Conservation (phyloP, 1,140 invertebrate genomes). For the Ips nitidus region DNA sequence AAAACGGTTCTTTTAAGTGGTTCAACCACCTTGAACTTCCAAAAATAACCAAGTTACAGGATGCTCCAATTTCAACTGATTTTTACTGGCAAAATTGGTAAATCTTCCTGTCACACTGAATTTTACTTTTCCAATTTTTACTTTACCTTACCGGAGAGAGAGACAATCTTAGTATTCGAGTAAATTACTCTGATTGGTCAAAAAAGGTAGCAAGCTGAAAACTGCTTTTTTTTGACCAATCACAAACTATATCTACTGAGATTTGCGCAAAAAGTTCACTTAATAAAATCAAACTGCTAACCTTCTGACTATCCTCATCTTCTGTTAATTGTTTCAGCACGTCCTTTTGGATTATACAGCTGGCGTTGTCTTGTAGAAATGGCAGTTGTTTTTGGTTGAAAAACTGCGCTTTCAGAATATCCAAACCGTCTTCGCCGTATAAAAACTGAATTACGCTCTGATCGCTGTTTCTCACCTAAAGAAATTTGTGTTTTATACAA, state of each 20-base stretch:
- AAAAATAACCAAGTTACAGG: too few species aligned
- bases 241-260: background rate
- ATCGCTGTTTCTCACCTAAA: slow-evolving; percentile 77
- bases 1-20: too few species aligned
- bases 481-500: background rate
- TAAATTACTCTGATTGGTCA: too few species aligned
- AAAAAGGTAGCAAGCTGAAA: too few species aligned
- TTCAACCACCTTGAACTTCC: too few species aligned
- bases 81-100: too few species aligned
- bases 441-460: slow-evolving; percentile 91
- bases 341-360: slow-evolving; percentile 63
- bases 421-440: slow-evolving; percentile 98
- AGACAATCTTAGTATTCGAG: too few species aligned
- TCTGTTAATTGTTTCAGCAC: slow-evolving; percentile 61
- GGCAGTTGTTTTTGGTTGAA: slow-evolving; percentile 76
- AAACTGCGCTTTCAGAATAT: slow-evolving; percentile 86
- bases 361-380: slow-evolving; percentile 80
- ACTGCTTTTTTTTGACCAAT: background rate
- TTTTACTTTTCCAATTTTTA: too few species aligned
- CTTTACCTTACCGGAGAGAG: too few species aligned
- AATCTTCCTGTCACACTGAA: too few species aligned
- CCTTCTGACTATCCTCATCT: slow-evolving; percentile 52
- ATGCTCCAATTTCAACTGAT: too few species aligned
- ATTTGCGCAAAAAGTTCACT: background rate
- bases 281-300: background rate